Evolutionary conservation across 2,113 vertebrate species (phyloP).

Genomic region (Antechinus stuartii): DNA sequence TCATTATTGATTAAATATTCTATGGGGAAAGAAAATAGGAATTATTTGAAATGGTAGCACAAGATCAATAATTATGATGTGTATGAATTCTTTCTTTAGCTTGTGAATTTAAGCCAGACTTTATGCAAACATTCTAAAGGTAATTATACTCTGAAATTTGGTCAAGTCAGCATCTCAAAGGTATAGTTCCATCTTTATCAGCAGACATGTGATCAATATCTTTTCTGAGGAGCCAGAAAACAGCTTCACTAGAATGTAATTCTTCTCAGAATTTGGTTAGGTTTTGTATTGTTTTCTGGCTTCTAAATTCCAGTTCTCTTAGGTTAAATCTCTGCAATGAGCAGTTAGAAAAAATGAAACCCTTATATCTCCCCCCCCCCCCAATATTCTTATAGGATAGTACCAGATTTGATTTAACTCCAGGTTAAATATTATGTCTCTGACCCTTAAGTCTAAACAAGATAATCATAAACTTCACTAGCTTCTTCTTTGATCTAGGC

Average conservation of each 20-base stretch:
- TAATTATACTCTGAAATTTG: conserved; percentile 52
- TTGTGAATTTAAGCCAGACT: conserved; percentile 35
- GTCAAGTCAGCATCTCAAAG: conserved; percentile 53
- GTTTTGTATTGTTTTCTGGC: neutral
- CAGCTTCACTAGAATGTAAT: conserved; percentile 61
- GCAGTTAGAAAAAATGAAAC: neutral
- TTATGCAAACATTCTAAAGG: conserved; percentile 55
- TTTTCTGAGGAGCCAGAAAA: conserved; percentile 67
- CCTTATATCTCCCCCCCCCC: neutral
- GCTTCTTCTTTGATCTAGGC: conserved; percentile 79
- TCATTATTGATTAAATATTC: conserved; percentile 15
- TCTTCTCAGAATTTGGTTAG: conserved; percentile 22
- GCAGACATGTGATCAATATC: conserved; percentile 75
- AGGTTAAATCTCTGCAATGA: conserved; percentile 62
- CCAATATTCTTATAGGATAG: neutral
- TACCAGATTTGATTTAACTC: conserved; percentile 74
- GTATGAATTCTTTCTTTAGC: conserved; percentile 64
- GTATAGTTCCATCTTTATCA: conserved; percentile 58
- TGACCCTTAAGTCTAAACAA: conserved; percentile 77
- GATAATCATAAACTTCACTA: conserved; percentile 78
- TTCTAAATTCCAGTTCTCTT: conserved; percentile 61
- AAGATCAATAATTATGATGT: conserved; percentile 57
- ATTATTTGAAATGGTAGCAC: conserved; percentile 49
- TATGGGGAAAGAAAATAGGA: neutral
- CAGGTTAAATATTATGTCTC: conserved; percentile 79